These are phyloP conservation scores for Pogona vitticeps DNA, from an alignment of 2,113 vertebrate genomes.

Conservation along the genomic window DNA sequence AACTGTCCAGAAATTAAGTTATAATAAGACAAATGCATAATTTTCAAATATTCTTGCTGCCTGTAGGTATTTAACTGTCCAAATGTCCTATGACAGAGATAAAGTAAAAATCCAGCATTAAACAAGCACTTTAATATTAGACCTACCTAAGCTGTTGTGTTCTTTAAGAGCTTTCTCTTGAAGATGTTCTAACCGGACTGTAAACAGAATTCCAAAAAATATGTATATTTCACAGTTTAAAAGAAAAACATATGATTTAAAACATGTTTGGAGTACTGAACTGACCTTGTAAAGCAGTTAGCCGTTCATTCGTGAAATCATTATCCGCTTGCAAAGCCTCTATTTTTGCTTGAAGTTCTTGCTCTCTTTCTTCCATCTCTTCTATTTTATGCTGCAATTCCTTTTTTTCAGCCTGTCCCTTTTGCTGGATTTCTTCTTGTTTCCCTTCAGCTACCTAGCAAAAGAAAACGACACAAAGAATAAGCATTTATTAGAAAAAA, in stretches of 20 bases:
- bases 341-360: conserved; percentile 96
- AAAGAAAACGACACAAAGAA: background rate
- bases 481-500: background rate
- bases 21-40: background rate
- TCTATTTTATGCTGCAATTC: conserved; percentile 92
- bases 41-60: background rate
- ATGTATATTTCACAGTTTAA: conserved; percentile 81
- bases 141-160: conserved; percentile 98
- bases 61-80: background rate
- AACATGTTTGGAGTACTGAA: conserved; percentile 56
- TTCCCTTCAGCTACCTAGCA: conserved; percentile 87
- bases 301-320: conserved; percentile 97
- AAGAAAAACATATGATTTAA: conserved; percentile 59
- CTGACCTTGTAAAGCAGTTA: conserved; percentile 94
- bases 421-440: conserved; percentile 95
- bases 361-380: conserved; percentile 99
- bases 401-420: conserved; percentile 90
- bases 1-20: accelerated
- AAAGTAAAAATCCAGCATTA: conserved; percentile 55
- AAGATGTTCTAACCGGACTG: conserved; percentile 98
- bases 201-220: conserved; percentile 87
- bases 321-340: conserved; percentile 98
- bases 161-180: conserved; percentile 98
- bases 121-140: conserved; percentile 57
- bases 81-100: background rate